Evolutionary conservation across 30 jellyfish, hydroid and myxozoan genomes (phyloP), one percentile per base, ranked within the genome.

Genomic region (Chrysaora quinquecirrha): DNA sequence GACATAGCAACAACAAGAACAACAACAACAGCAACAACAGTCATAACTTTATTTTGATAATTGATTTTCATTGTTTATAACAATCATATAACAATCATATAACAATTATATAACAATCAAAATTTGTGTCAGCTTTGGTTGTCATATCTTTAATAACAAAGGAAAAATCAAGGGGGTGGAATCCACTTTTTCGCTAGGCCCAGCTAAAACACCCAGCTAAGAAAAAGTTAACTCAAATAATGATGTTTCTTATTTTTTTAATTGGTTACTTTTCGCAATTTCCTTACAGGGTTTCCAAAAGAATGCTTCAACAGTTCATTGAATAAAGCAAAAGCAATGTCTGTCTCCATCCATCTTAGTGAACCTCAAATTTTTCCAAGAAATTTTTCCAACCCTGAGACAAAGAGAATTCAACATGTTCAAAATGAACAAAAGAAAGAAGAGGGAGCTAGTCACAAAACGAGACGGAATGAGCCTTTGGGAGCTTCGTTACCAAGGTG

Each of bases 401-500:
- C 82, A 70, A 34, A 58, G 70, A 49, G 82, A 70, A 20, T 70
- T 70, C 34, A 49, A 70, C 33, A 9, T 70, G 30, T 70, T 70
- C 82, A 70, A 70, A 34, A 3, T 70, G 82, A 49, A 71, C 83
- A 71, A 47, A 32, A 21, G 83, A 71, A 71, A 47, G 83, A 71
- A 71, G 1, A 28, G 30, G 29, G 77, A 65, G 31, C 20, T 65
- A 16, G 52, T 65, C 31, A 31, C 38, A n/a, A 16, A 25, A 65
- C 18, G 77, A 25, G 77, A 65, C 29, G 77, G 54, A 25, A 65
- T 16, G 31, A 16, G 38, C 31, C 52, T 65, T 16, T 65, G 77
- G 77, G 77, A 65, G 52, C 77, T 65, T 16, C 22, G 31, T 10
- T 65, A 65, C 77, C 77, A 65, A 31, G 77, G 77, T 31, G 52